Evolutionary conservation across 2,888 invertebrate species (phyloP), one percentile per base, ranked within the genome.

Genomic region (Chaitophorus viminalis): DNA sequence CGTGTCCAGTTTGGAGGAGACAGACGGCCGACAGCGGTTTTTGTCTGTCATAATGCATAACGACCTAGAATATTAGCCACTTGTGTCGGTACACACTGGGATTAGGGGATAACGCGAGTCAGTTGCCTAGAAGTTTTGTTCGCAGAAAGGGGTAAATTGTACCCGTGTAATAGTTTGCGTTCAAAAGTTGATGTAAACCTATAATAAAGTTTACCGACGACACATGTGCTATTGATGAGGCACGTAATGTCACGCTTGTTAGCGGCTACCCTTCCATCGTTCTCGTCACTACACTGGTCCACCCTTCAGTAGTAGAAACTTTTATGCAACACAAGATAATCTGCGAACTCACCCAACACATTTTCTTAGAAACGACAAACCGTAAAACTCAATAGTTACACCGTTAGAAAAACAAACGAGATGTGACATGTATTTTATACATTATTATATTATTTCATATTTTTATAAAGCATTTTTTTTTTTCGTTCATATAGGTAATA

Each of bases 171-270:
- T 82, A 74, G 82, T 74, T 82, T 74, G 54, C 82, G 82, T 82
- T 82, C 74, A 54, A 74, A 74, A 74, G 82, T 82, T 36, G 72
- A 82, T 17, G 82, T 18, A 36, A 74, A 74, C 82, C 82, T 54
- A 74, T 82, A 82, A 82, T 54, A 82, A 82, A 82, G 82, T 82
- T 82, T 82, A n/a, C 82, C 72, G n/a, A 36, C 74, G 36, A 74
- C 82, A 82, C 82, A 54, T 54, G 82, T 82, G 82, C 82, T 36
- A 54, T 82, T 82, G 82, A 82, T 74, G 82, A 74, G 82, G 54
- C 82, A 82, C 74, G 82, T 82, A 74, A 72, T 54, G 82, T 74
- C 82, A 74, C 82, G 74, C 82, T 74, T 82, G 82, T 82, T 74
- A 72, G 82, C 54, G 14, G 68, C 60, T 25, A 5, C 68, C 68